Percentiles rank a stretch among this genome's conserved stretches.
These are phyloP conservation scores for Zaprionus lineosus DNA, from an alignment of 2,888 invertebrate genomes.

Conservation along the genomic window DNA sequence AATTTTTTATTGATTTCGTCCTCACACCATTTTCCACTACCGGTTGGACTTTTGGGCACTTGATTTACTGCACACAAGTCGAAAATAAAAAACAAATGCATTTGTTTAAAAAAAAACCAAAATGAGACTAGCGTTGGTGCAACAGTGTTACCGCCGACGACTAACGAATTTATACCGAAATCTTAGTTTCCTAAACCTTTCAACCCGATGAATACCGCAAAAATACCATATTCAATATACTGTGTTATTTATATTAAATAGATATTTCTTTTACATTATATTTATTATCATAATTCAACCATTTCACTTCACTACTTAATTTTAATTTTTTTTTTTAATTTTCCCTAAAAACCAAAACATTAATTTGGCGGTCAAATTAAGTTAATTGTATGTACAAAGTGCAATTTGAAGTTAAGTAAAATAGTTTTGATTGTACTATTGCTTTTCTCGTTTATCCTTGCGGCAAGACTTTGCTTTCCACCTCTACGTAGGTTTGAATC, in stretches of 20 bases:
- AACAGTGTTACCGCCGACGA: no score
- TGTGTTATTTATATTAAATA: neutral
- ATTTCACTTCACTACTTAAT: no score
- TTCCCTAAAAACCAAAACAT: neutral
- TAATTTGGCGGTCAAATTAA: constrained; percentile 30
- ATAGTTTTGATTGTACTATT: constrained; percentile 19
- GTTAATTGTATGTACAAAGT: constrained; percentile 52
- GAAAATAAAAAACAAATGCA: constrained; percentile 70
- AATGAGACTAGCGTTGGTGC: constrained; percentile 56
- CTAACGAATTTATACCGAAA: no score
- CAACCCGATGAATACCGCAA: neutral
- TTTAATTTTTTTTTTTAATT: neutral
- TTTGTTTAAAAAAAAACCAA: constrained; percentile 71
- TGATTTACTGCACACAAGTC: constrained; percentile 43
- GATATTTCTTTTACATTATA: neutral
- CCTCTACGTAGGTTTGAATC: constrained; percentile 32
- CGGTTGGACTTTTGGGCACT: constrained; percentile 35
- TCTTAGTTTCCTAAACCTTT: neutral
- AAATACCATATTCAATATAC: no score
- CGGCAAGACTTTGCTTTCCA: constrained; percentile 13
- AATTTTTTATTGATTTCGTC: constrained; percentile 21
- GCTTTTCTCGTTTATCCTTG: constrained; percentile 14
- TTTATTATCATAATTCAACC: no score
- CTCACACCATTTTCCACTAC: constrained; percentile 39
- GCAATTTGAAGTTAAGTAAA: constrained; percentile 39